Conservation (phyloP, 1,140 invertebrate species). For the Tetramorium alpestre region DNA sequence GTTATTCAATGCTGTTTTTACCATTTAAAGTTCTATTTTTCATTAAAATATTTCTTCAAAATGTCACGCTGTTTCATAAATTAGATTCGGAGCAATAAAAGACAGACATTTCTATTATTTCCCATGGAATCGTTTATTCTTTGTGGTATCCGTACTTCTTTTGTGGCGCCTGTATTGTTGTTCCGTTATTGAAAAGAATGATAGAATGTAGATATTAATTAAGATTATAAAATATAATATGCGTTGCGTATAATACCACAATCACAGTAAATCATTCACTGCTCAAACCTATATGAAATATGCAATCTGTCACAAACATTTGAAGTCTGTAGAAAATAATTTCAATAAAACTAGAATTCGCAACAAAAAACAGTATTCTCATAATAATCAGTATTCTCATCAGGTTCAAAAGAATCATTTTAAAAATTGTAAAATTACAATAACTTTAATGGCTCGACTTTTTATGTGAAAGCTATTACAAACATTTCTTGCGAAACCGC, state of each 20-base stretch:
- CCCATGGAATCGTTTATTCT: conserved; percentile 15
- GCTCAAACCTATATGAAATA: conserved; percentile 13
- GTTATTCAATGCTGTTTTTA: background rate
- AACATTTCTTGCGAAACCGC: background rate
- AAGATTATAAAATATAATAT: conserved; percentile 32
- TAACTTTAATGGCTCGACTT: background rate
- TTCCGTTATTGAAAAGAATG: background rate
- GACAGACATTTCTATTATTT: conserved; percentile 17
- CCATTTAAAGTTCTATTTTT: background rate
- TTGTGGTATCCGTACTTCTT: background rate
- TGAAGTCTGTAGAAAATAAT: background rate
- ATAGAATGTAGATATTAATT: conserved; percentile 23
- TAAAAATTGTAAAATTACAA: background rate
- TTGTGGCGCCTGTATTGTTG: background rate
- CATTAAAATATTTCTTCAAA: conserved; percentile 18
- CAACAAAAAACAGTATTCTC: background rate
- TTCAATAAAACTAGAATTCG: background rate
- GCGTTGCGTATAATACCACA: background rate
- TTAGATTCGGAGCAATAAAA: conserved; percentile 12
- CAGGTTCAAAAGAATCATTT: background rate
- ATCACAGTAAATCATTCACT: conserved; percentile 9
- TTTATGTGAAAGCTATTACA: background rate
- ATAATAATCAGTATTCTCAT: background rate
- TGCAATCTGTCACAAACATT: background rate
- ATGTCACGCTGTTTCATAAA: conserved; percentile 12